Evolutionary conservation across 2,797 vertebrate species (phyloP).

Genomic region (Synanceia verrucosa): DNA sequence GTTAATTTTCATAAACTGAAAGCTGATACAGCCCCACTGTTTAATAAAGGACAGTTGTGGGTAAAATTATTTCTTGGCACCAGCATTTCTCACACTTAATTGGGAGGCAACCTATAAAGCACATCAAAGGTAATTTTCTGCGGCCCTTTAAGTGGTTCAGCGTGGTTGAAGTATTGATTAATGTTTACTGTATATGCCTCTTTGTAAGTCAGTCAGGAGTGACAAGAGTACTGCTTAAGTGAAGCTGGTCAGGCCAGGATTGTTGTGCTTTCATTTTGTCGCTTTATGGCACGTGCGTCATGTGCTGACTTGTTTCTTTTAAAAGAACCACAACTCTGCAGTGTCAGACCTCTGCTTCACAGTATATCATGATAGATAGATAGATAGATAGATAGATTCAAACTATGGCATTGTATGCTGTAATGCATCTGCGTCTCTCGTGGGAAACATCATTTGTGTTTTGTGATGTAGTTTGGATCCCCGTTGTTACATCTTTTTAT

Average conservation of each 20-base stretch:
- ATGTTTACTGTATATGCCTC: neutral
- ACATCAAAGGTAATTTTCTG: neutral
- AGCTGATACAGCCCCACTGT: neutral
- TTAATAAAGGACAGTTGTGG: neutral
- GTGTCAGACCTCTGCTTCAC: neutral
- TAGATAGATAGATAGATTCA: no score
- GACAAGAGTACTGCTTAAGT: neutral
- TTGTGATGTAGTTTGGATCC: neutral
- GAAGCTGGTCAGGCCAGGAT: neutral
- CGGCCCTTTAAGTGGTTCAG: neutral
- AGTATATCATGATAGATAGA: neutral
- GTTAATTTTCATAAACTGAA: neutral
- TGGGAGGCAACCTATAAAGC: neutral
- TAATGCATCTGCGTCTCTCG: neutral
- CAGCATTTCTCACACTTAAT: neutral
- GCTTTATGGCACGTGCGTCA: neutral
- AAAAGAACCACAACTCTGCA: neutral
- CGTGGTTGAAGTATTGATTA: neutral
- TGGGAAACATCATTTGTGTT: neutral
- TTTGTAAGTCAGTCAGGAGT: neutral
- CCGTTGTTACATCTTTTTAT: constrained; percentile 1
- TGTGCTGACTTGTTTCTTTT: neutral
- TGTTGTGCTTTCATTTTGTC: neutral
- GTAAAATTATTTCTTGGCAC: neutral
- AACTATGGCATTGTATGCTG: neutral